Percentiles rank a stretch among this genome's conserved stretches.
Conservation (phyloP, 2,888 invertebrate species). For the Drosophila gaucha region DNA sequence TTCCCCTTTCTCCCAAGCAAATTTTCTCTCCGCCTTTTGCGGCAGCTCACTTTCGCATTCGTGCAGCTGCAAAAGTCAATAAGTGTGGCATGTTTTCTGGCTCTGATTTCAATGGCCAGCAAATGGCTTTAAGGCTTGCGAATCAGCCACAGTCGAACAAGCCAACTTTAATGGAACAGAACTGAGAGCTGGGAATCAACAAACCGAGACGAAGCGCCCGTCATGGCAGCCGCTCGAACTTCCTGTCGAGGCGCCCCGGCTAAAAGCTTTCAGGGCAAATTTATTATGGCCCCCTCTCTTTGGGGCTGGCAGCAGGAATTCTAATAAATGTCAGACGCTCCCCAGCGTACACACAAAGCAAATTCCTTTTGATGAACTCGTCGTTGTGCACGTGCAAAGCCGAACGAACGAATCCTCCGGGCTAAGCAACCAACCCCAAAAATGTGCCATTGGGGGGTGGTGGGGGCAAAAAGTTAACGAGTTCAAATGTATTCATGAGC, state of each 20-base stretch:
- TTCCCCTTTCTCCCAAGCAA: slow-evolving; percentile 2
- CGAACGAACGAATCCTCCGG: slow-evolving; percentile 33
- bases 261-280: slow-evolving; percentile 67
- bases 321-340: slow-evolving; percentile 78
- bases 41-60: slow-evolving; percentile 12
- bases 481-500: slow-evolving; percentile 84
- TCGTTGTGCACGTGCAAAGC: slow-evolving; percentile 82
- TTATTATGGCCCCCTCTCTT: slow-evolving; percentile 37
- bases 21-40: not conserved
- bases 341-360: slow-evolving; percentile 52
- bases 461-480: slow-evolving; percentile 79
- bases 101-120: slow-evolving; percentile 68
- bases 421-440: slow-evolving; percentile 78
- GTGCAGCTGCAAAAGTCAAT: slow-evolving; percentile 70
- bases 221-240: slow-evolving; percentile 50
- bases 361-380: slow-evolving; percentile 82
- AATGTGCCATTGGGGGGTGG: slow-evolving; percentile 69
- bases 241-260: slow-evolving; percentile 36
- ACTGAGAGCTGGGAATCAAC: slow-evolving; percentile 50
- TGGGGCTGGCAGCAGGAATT: slow-evolving; percentile 60
- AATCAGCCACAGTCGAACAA: slow-evolving; percentile 65
- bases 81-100: slow-evolving; percentile 57
- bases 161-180: slow-evolving; percentile 68
- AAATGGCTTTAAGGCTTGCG: slow-evolving; percentile 73
- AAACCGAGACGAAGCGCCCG: slow-evolving; percentile 68